Conservation (phyloP, 2,797 vertebrate species). For the Acanthurus leucopareius region DNA sequence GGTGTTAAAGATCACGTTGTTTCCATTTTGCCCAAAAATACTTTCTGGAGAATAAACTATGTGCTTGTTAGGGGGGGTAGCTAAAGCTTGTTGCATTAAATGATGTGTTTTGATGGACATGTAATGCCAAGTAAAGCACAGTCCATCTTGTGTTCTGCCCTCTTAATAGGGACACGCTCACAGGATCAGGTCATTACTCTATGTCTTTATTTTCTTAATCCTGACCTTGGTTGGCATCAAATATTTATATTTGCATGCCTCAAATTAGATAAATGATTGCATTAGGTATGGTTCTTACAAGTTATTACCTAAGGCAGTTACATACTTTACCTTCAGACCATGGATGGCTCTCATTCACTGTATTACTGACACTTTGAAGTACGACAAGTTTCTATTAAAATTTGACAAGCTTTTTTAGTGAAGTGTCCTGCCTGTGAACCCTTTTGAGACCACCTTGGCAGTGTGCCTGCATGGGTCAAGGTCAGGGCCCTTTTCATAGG, state of each 20-base stretch:
- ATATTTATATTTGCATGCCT: slow-evolving; percentile 15
- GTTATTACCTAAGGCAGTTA: slow-evolving; percentile 30
- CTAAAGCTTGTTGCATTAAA: slow-evolving; percentile 35
- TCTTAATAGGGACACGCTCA: slow-evolving; percentile 15
- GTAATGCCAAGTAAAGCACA: slow-evolving; percentile 55
- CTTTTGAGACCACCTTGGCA: slow-evolving; percentile 64
- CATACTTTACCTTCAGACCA: slow-evolving; percentile 19
- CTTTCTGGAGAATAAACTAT: slow-evolving; percentile 32
- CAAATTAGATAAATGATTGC: slow-evolving; percentile 37
- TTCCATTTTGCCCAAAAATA: slow-evolving; percentile 44
- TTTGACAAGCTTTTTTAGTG: slow-evolving; percentile 30
- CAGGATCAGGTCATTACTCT: slow-evolving; percentile 36
- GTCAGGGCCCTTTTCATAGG: slow-evolving; percentile 49
- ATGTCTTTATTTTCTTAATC: slow-evolving; percentile 46
- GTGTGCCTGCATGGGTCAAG: slow-evolving; percentile 53
- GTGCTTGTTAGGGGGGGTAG: slow-evolving; percentile 20
- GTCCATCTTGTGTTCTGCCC: slow-evolving; percentile 27
- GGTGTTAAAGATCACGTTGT: slow-evolving; percentile 55
- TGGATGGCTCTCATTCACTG: slow-evolving; percentile 65
- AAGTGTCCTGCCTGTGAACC: slow-evolving; percentile 61
- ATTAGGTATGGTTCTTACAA: slow-evolving; percentile 31
- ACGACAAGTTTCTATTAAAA: slow-evolving; percentile 48
- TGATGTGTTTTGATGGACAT: slow-evolving; percentile 56
- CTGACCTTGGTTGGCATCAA: slow-evolving; percentile 27
- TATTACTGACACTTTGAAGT: slow-evolving; percentile 65